Evolutionary conservation across 2,113 vertebrate genomes (phyloP), one percentile per base, ranked within the genome.

Genomic region (Plotosus lineatus): DNA sequence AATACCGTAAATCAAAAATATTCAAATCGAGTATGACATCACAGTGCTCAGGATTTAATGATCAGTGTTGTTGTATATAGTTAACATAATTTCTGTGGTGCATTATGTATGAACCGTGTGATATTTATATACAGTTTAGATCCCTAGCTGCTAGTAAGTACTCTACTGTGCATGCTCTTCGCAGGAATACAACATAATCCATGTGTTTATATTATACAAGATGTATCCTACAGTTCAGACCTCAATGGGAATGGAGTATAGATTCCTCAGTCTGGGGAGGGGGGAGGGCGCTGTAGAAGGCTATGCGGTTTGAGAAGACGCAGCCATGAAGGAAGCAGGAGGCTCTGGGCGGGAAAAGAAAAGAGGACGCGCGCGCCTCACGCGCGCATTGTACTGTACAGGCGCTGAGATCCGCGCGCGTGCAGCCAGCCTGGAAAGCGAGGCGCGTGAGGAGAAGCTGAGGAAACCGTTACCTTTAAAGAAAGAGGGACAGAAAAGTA

Each of bases 381-480:
- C 65, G 75, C 78, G 79, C 72, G 81, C 58, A 82, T 79, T 74
- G 61, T 75, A n/a, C 66, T 26, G 11, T 8, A 26, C 42, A 46
- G 58, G 73, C 74, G 61, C 75, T 85, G 40, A 31, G 72, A 3
- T 33, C 40, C 26, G 31, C 42, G 60, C 84, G 71, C 72, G 42
- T 73, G 56, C 36, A 23, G 23, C 44, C 69, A 81, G 75, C 14
- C 66, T 73, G 78, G 19, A 61, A 28, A 21, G 53, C 55, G 7
- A 31, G 72, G 21, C 79, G 75, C 80, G 75, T 28, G 80, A 80
- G 80, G 81, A 85, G 77, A 63, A 55, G 65, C 83, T n/a, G 68
- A 82, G 77, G 65, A 69, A 61, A 21, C 58, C 21, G 76, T 65
- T 21, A 42, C 46, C 12, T 53, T 74, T n/a, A n/a, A 40, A 68